Evolutionary conservation across 2,113 vertebrate species (phyloP).

Genomic region (Pandion haliaetus): DNA sequence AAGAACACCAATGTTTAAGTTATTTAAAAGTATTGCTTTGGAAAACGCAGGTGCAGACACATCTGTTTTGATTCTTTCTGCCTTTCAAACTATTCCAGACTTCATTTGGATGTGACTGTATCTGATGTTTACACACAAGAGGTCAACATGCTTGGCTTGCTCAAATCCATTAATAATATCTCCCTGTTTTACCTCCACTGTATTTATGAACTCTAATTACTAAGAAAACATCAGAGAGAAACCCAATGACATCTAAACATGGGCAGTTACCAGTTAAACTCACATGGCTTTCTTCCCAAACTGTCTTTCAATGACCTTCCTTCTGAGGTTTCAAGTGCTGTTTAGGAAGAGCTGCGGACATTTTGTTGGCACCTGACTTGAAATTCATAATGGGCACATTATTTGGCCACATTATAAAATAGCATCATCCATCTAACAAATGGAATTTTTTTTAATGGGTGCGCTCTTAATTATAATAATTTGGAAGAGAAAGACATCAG

Average conservation of each 20-base stretch:
- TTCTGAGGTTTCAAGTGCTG: slow-evolving; percentile 9
- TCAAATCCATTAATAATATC: neutral
- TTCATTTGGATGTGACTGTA: neutral
- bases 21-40: neutral
- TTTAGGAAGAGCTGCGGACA: slow-evolving; percentile 8
- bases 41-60: neutral
- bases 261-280: neutral
- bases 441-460: slow-evolving; percentile 46
- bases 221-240: neutral
- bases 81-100: neutral
- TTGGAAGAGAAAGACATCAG: slow-evolving; percentile 51
- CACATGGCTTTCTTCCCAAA: slow-evolving; percentile 25
- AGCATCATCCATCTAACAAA: slow-evolving; percentile 66
- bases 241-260: neutral
- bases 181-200: neutral
- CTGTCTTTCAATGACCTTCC: slow-evolving; percentile 18
- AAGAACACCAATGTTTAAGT: neutral
- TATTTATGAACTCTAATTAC: neutral
- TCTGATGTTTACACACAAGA: neutral
- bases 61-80: neutral
- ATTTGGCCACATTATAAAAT: slow-evolving; percentile 57
- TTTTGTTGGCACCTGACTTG: slow-evolving; percentile 49
- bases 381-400: slow-evolving; percentile 56
- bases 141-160: neutral
- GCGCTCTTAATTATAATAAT: slow-evolving; percentile 60